Conservation (phyloP, 2,797 vertebrate genomes). For the Selene dorsalis region DNA sequence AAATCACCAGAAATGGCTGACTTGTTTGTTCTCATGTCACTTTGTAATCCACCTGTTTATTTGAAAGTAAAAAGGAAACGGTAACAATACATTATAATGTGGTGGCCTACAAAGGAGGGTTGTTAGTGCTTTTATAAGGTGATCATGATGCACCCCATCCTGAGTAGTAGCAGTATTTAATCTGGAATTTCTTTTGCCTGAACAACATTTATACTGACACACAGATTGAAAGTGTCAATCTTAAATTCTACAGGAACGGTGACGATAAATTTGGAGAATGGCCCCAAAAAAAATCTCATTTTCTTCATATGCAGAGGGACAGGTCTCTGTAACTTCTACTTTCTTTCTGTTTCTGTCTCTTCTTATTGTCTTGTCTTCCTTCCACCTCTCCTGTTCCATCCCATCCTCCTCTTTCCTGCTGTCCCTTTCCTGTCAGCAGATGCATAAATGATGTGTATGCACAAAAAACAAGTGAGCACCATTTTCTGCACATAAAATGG, state of each 20-base stretch:
- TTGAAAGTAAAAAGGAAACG: not conserved
- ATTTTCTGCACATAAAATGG: not conserved
- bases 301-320: not conserved
- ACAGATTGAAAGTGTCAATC: not conserved
- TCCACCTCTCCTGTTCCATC: not conserved
- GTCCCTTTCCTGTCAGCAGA: not conserved
- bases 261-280: not conserved
- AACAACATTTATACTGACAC: conserved; percentile 12
- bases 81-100: not conserved
- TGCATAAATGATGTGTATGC: not conserved
- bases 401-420: not conserved
- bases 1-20: not conserved
- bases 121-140: not conserved
- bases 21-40: not conserved
- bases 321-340: not conserved
- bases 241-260: too few species aligned
- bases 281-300: not conserved
- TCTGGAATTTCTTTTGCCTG: not conserved
- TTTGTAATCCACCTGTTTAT: not conserved
- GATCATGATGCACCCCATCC: not conserved
- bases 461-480: not conserved
- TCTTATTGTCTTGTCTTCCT: not conserved
- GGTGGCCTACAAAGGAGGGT: not conserved
- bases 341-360: not conserved
- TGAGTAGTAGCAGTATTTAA: conserved; percentile 2